Percentiles rank a stretch among this genome's conserved stretches.
phyloP scores from a whole-genome alignment of 2,113 vertebrate genomes.

The Podiceps cristatus region DNA sequence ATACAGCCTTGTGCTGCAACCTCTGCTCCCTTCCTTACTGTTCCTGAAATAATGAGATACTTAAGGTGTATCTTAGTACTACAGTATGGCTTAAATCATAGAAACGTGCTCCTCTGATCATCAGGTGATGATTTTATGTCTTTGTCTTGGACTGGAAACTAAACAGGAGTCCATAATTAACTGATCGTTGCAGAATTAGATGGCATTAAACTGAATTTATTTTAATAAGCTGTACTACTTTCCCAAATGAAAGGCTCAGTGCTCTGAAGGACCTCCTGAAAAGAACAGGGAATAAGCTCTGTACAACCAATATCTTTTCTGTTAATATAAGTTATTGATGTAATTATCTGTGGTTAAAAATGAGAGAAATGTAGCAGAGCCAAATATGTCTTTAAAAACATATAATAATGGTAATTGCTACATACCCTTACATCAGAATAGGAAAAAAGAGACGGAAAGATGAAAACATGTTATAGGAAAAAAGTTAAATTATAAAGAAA shows the following conservation, averaged over 20 bases:
- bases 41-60: neutral
- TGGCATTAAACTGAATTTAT: conserved; percentile 39
- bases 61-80: neutral
- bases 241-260: conserved; percentile 14
- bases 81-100: neutral
- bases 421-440: neutral
- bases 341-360: conserved; percentile 23
- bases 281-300: neutral
- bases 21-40: neutral
- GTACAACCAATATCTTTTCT: neutral
- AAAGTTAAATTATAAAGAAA: neutral
- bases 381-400: neutral
- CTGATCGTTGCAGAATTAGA: conserved; percentile 42
- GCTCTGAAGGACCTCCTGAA: conserved; percentile 7
- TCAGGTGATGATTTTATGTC: conserved; percentile 16
- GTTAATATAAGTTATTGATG: neutral
- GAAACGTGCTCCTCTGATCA: neutral
- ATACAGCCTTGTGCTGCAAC: neutral
- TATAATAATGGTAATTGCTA: neutral
- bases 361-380: neutral
- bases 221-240: conserved; percentile 39
- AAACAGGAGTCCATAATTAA: conserved; percentile 38
- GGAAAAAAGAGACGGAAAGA: neutral
- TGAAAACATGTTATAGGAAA: neutral
- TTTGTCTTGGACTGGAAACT: neutral